Evolutionary conservation across 2,888 invertebrate genomes (phyloP), one percentile per base, ranked within the genome.

Genomic region (Lepidocyrtoides sp.): DNA sequence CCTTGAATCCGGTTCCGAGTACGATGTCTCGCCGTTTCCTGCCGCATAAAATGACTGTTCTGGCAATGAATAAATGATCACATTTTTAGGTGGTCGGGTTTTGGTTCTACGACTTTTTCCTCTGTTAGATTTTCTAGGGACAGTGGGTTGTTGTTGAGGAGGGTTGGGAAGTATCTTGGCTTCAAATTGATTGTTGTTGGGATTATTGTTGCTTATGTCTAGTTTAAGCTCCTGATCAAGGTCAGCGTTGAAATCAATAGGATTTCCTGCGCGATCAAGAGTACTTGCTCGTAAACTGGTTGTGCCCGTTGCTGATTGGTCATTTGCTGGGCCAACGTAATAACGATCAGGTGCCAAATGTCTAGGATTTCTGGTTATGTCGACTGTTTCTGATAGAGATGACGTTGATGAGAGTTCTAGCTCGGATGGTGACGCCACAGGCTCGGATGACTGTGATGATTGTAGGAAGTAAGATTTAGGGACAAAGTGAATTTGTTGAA

Each of bases 401-500:
- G 48, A 48, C 12, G 36, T 81, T 2, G 32, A 81, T 7, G 87
- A 51, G 8, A 63, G 63, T 10, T 29, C 54, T 0, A 60, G 12
- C n/a, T 88, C 69, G 14, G 89, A 75, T 14, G 51, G 41, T 29
- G 88, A 79, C 2, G 63, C 51, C 5, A 12, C 29, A 41, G 69
- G 69, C 23, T 36, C 48, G 1, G 23, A 32, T 12, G 7, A 66
- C 48, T 63, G 75, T 44, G 60, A 63, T 63, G 69, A n/a, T 57
- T 72, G 82, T 20, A 82, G 23, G 60, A 89, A 89, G 69, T 72
- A 89, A 44, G 69, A 44, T 60, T 89, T 89, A n/a, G 89, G 89
- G 8, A 89, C 82, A 44, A 89, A 89, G 32, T 89, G 89, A 82
- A 89, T 89, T 75, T 89, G 89, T 32, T 89, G 89, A 29, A 89